Evolutionary conservation across 2,888 invertebrate species (phyloP).

Genomic region (Fragum whitleyi): DNA sequence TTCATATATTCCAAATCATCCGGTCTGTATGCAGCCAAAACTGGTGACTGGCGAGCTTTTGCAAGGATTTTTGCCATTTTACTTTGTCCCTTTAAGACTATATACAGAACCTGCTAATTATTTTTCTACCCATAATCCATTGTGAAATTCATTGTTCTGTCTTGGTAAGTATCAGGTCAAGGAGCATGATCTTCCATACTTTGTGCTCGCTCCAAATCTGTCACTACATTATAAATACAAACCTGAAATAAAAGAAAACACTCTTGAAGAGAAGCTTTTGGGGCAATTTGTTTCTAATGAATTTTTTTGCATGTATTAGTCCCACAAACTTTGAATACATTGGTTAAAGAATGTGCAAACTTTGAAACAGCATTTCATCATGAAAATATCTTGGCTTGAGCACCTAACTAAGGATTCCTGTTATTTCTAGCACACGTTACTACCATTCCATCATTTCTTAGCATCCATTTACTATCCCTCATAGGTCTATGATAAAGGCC

Average conservation of each 20-base stretch:
- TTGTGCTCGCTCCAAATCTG: not conserved
- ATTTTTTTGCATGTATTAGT: no score
- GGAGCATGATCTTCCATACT: not conserved
- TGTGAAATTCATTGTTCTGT: not conserved
- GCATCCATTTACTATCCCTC: no score
- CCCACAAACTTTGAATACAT: no score
- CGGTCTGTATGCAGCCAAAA: not conserved
- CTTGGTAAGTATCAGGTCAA: not conserved
- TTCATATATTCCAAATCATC: constrained; percentile 46
- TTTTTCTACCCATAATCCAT: constrained; percentile 29
- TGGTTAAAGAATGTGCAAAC: no score
- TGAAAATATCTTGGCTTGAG: no score
- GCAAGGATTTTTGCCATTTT: constrained; percentile 44
- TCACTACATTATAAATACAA: not conserved
- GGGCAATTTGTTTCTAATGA: no score
- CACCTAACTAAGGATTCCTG: no score
- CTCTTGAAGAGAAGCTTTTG: no score
- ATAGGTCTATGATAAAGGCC: no score
- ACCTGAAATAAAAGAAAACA: not conserved
- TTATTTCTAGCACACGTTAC: no score
- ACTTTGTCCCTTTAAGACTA: not conserved
- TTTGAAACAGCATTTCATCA: no score
- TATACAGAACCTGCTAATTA: not conserved
- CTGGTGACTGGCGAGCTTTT: constrained; percentile 36
- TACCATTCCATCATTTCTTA: no score